Evolutionary conservation across 2,888 invertebrate species (phyloP).

Genomic region (Dryococelus australis): DNA sequence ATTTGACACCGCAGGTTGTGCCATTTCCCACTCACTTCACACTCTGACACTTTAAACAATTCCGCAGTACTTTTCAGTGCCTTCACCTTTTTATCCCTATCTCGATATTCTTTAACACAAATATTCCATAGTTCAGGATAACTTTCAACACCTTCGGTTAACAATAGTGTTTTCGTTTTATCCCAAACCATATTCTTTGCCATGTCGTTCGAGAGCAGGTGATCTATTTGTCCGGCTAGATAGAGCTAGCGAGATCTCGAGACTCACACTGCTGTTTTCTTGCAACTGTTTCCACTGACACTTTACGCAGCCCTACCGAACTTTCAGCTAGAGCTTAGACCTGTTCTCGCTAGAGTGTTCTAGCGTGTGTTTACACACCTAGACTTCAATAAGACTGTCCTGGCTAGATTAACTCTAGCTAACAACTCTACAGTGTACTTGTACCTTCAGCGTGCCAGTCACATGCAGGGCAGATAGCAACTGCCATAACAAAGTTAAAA

Average conservation of each 20-base stretch:
- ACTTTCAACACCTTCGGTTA: background rate
- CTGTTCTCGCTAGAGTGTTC: background rate
- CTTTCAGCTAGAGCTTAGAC: background rate
- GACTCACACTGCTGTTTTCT: background rate
- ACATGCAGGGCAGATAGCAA: too few species aligned
- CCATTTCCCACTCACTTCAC: too few species aligned
- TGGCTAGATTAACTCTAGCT: too few species aligned
- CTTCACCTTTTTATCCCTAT: background rate
- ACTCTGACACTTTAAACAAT: background rate
- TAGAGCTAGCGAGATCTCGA: background rate
- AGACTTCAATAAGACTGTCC: background rate
- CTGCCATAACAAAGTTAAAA: too few species aligned
- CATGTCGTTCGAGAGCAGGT: background rate
- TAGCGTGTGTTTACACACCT: background rate
- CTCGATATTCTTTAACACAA: background rate
- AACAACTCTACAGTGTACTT: too few species aligned
- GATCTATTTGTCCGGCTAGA: conserved; percentile 8
- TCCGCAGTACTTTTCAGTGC: background rate
- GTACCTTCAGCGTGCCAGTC: too few species aligned
- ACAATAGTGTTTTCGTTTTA: background rate
- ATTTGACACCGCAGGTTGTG: background rate
- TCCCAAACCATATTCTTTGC: background rate
- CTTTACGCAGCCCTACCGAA: background rate
- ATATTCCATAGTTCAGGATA: conserved; percentile 6
- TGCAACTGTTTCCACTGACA: conserved; percentile 10